Evolutionary conservation across 2,113 vertebrate species (phyloP).

Genomic region (Megaleporinus macrocephalus): DNA sequence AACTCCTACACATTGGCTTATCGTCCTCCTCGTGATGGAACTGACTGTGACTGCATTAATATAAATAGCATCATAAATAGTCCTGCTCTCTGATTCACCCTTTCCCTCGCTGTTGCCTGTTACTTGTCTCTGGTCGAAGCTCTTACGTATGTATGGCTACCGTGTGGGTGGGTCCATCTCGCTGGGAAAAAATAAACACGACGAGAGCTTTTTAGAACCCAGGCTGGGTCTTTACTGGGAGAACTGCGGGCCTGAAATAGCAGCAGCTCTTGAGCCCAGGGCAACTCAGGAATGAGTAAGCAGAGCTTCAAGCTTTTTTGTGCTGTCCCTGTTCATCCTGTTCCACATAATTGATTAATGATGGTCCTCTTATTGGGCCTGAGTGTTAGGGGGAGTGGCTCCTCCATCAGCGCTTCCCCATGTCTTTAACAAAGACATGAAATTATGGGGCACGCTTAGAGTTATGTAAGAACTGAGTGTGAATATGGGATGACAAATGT

Average conservation of each 20-base stretch:
- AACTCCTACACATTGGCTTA: not conserved
- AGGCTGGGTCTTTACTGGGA: not conserved
- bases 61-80: not conserved
- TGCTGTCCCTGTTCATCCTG: not conserved
- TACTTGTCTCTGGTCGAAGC: not conserved
- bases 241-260: conserved; percentile 1
- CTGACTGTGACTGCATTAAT: not conserved
- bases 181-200: not conserved
- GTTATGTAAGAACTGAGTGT: conserved; percentile 36
- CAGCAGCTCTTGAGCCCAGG: not conserved
- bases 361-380: not conserved
- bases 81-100: not conserved
- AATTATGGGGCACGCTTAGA: not conserved
- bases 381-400: conserved; percentile 26
- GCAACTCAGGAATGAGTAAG: not conserved
- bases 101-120: not conserved
- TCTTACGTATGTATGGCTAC: not conserved
- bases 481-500: conserved; percentile 20
- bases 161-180: not conserved
- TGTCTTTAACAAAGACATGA: conserved; percentile 45
- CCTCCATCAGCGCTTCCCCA: not conserved
- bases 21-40: not conserved
- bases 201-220: not conserved
- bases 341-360: conserved; percentile 10
- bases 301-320: not conserved